These are phyloP conservation scores for Bettongia penicillata DNA, from an alignment of 2,113 vertebrate species.

Conservation along the genomic window DNA sequence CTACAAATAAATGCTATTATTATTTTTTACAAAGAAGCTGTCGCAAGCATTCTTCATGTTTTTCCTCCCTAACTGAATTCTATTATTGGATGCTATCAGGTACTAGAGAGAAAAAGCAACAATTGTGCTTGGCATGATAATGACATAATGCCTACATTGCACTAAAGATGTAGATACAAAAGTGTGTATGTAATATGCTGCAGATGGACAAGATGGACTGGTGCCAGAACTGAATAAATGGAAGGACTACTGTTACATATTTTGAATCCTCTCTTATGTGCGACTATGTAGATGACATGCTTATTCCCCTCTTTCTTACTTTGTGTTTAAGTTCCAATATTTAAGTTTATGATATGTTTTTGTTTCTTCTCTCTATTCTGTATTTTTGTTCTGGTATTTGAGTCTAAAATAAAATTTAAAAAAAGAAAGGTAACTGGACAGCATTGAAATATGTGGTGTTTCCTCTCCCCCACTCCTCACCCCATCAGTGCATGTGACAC, in stretches of 20 bases:
- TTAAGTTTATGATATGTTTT: no score
- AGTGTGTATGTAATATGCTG: background rate
- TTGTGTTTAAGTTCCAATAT: no score
- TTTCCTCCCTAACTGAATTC: background rate
- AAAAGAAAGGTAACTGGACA: background rate
- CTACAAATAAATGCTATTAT: background rate
- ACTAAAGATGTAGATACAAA: no score
- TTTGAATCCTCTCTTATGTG: no score
- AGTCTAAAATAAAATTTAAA: no score
- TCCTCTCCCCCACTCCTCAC: background rate
- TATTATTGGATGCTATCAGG: background rate
- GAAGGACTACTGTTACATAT: no score
- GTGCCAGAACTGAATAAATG: background rate
- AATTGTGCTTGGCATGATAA: background rate
- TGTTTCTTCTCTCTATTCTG: no score
- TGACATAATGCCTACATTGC: background rate
- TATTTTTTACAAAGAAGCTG: background rate
- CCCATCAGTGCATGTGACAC: background rate
- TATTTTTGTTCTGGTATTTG: no score
- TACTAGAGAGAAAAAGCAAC: slow-evolving; percentile 7
- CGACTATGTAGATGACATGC: no score
- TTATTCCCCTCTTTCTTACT: no score
- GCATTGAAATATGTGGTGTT: background rate
- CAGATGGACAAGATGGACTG: background rate
- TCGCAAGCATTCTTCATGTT: background rate